Evolutionary conservation across 2,888 invertebrate species (phyloP).

Genomic region (Diploptera punctata): DNA sequence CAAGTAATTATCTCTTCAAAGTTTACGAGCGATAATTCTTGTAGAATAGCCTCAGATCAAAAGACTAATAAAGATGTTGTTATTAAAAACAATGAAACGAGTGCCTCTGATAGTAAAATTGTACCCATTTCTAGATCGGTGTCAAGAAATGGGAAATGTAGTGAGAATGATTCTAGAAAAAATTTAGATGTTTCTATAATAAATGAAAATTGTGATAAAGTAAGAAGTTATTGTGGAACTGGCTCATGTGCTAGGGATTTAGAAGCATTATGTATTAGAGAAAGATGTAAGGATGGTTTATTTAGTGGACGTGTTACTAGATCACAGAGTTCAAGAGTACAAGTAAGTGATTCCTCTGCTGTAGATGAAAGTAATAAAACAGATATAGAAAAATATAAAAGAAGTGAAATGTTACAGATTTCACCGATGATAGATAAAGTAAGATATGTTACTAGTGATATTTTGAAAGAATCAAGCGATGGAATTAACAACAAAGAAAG

Average conservation of each 20-base stretch:
- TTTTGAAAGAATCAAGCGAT: conserved; percentile 3
- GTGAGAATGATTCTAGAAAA: not conserved
- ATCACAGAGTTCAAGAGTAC: conserved; percentile 11
- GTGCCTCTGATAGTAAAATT: not conserved
- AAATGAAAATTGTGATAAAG: not conserved
- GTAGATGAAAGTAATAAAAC: not conserved
- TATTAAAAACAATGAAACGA: not conserved
- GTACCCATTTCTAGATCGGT: not conserved
- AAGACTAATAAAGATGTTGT: not conserved
- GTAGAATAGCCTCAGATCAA: not conserved
- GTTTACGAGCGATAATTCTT: not conserved
- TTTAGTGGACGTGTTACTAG: conserved; percentile 21
- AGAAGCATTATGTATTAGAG: conserved; percentile 1
- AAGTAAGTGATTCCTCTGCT: not conserved
- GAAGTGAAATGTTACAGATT: conserved; percentile 11
- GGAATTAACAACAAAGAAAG: conserved; percentile 5
- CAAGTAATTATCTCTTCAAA: not conserved
- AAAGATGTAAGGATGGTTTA: not conserved
- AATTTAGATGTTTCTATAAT: not conserved
- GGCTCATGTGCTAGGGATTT: conserved; percentile 1
- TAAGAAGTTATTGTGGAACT: too few relatives aligned
- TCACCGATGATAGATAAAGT: conserved; percentile 1
- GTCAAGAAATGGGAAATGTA: not conserved
- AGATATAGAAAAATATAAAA: conserved; percentile 9
- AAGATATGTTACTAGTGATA: conserved; percentile 5